phyloP scores from a whole-genome alignment of 2,113 vertebrate genomes.

The Gobio gobio region DNA sequence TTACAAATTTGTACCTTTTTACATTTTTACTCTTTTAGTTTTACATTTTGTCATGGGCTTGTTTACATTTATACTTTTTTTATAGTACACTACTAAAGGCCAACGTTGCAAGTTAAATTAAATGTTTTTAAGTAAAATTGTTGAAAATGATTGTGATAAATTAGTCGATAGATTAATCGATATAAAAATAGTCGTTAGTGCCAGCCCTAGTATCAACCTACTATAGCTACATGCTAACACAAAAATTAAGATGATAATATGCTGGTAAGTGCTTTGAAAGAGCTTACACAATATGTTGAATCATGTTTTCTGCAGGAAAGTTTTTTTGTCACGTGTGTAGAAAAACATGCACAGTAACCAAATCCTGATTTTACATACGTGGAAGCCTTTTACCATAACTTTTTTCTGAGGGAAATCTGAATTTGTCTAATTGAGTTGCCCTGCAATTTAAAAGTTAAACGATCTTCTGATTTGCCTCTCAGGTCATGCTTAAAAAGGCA shows the following conservation, averaged over 20 bases:
- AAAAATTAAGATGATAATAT: background rate
- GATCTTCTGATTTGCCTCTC: background rate
- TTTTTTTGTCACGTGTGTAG: background rate
- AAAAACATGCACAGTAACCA: background rate
- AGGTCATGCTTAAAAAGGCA: background rate
- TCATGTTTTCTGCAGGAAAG: background rate
- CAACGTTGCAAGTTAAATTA: no score
- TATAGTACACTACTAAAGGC: no score
- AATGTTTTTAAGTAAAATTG: no score
- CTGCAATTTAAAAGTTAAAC: background rate
- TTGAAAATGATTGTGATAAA: no score
- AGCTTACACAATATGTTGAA: background rate
- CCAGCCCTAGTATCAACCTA: no score
- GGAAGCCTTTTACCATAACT: background rate
- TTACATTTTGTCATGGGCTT: no score
- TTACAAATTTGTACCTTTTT: no score
- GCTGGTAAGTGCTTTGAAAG: background rate
- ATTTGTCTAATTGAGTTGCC: background rate
- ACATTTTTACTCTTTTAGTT: no score
- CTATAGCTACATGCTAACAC: no score
- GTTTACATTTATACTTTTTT: no score
- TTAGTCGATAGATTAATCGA: no score
- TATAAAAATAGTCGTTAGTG: no score
- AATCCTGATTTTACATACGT: conserved; percentile 1
- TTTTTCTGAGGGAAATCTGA: conserved; percentile 9